Conservation (phyloP, 2,797 vertebrate species). For the Oryzias sinensis region DNA sequence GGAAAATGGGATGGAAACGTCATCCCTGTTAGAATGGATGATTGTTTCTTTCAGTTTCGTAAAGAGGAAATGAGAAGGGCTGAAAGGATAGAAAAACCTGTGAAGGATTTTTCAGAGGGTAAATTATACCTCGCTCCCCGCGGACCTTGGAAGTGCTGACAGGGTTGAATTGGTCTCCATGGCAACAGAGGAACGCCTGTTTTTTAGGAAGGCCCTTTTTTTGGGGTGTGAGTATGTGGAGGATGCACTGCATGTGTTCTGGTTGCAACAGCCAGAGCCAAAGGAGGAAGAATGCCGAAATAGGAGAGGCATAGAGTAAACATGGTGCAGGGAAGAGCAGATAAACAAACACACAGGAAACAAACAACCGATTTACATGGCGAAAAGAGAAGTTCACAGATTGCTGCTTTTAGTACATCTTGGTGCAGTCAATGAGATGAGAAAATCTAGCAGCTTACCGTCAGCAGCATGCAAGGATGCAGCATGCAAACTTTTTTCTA, state of each 20-base stretch:
- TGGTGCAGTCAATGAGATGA: constrained; percentile 9
- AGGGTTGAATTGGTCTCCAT: constrained; percentile 50
- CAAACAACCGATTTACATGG: constrained; percentile 10
- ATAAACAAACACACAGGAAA: constrained; percentile 35
- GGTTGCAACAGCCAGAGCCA: constrained; percentile 9
- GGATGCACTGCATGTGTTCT: constrained; percentile 39
- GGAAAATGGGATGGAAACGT: constrained; percentile 52
- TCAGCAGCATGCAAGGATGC: background rate
- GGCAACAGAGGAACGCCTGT: constrained; percentile 53
- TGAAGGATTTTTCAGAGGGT: constrained; percentile 34
- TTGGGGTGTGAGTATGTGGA: constrained; percentile 15
- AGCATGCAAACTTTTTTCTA: background rate
- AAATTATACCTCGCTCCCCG: constrained; percentile 49
- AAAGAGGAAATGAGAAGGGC: constrained; percentile 23
- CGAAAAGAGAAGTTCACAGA: constrained; percentile 39
- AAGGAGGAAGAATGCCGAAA: constrained; percentile 11
- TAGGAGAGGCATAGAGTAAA: constrained; percentile 38
- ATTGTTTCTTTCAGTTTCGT: constrained; percentile 23
- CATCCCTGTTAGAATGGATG: constrained; percentile 52
- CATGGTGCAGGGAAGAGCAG: constrained; percentile 33
- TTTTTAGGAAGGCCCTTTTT: constrained; percentile 18
- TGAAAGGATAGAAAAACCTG: constrained; percentile 29
- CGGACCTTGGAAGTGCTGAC: constrained; percentile 63
- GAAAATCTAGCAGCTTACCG: constrained; percentile 7
- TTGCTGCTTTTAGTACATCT: constrained; percentile 11